Percentiles rank a stretch among this genome's conserved stretches.
These are phyloP conservation scores for Rhabdophis nuchalis DNA, from an alignment of 2,797 vertebrate genomes.

Conservation along the genomic window DNA sequence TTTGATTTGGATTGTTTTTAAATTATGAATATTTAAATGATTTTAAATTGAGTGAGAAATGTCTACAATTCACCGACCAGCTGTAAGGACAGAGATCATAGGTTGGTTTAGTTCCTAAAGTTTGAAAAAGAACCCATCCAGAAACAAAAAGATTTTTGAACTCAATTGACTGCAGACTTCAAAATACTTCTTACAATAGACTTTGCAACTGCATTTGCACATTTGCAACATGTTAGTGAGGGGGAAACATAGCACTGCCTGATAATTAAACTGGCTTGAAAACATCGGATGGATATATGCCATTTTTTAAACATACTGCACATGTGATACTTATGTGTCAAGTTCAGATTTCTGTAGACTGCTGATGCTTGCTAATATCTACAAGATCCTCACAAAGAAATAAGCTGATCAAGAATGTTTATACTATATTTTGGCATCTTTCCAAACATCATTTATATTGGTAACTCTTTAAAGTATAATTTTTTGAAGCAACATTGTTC, in stretches of 20 bases:
- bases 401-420: neutral
- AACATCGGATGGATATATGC: neutral
- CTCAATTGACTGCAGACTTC: neutral
- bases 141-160: neutral
- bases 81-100: neutral
- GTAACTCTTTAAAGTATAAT: slow-evolving; percentile 10
- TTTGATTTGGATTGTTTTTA: neutral
- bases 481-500: slow-evolving; percentile 27
- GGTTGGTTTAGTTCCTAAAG: neutral
- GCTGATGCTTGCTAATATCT: neutral
- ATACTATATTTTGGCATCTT: neutral
- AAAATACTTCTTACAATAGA: neutral
- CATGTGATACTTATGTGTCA: neutral
- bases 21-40: neutral
- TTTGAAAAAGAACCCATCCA: neutral
- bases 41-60: neutral
- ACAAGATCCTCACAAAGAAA: neutral
- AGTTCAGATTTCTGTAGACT: accelerated
- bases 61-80: neutral
- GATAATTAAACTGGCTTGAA: neutral
- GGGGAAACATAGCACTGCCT: neutral
- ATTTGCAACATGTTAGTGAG: neutral
- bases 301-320: neutral
- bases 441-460: neutral
- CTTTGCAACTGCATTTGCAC: neutral